phyloP scores from a whole-genome alignment of 2,888 invertebrate genomes.

The Stenchaetothrips biformis region DNA sequence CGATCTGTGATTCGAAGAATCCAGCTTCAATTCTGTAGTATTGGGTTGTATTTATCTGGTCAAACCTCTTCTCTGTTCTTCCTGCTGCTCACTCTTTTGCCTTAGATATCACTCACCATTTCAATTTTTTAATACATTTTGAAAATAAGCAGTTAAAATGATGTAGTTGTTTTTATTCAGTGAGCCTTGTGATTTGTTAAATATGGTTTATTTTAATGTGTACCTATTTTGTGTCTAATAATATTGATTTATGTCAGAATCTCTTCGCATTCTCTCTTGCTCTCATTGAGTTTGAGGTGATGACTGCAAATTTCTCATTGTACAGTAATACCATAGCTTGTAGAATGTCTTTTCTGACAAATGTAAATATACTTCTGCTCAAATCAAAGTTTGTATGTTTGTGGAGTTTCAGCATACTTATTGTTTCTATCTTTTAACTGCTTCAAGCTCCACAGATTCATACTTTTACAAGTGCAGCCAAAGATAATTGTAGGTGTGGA shows the following conservation, averaged over 20 bases:
- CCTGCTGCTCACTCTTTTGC: neutral
- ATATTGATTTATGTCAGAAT: neutral
- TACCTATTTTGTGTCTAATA: neutral
- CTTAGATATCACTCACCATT: neutral
- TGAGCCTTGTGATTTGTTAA: neutral
- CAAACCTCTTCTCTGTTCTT: neutral
- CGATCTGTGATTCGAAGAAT: slow-evolving; percentile 10
- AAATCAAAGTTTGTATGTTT: neutral
- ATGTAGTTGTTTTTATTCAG: neutral
- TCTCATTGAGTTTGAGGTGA: neutral
- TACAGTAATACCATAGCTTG: neutral
- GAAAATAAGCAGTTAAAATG: neutral
- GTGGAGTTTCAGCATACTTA: neutral
- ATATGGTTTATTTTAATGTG: neutral
- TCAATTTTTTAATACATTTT: neutral
- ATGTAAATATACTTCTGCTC: neutral
- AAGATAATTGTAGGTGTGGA: neutral
- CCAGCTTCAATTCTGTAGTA: neutral
- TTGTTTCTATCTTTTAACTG: neutral
- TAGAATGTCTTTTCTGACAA: no score
- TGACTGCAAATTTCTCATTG: neutral
- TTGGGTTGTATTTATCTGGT: neutral
- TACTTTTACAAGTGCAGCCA: slow-evolving; percentile 5
- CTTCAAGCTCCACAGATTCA: neutral
- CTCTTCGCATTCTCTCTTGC: neutral